phyloP scores from a whole-genome alignment of 2,797 vertebrate species.

The Trematomus bernacchii region DNA sequence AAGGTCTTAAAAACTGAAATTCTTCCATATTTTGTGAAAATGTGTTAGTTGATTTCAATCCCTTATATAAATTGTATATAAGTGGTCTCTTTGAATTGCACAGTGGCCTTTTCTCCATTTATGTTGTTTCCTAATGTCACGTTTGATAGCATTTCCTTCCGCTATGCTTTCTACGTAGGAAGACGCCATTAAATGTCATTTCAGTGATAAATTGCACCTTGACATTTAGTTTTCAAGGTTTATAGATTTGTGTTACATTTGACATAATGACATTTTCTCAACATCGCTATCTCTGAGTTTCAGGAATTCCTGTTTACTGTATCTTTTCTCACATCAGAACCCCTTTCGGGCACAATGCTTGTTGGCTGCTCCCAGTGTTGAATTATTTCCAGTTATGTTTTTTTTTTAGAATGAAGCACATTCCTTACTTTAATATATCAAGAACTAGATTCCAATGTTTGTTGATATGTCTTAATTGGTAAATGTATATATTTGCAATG shows the following conservation, averaged over 20 bases:
- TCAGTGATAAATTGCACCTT: conserved; percentile 3
- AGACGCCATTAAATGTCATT: background rate
- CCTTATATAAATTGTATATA: background rate
- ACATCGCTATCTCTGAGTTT: background rate
- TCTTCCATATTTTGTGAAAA: background rate
- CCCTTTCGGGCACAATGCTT: conserved; percentile 11
- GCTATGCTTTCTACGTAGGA: background rate
- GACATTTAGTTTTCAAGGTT: background rate
- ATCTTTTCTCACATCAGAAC: conserved; percentile 8
- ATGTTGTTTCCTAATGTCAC: conserved; percentile 7
- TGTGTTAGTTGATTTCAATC: too few relatives aligned
- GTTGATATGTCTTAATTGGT: background rate
- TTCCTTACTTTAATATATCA: background rate
- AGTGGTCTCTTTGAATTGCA: background rate
- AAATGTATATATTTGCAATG: conserved; percentile 41
- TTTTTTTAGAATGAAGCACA: background rate
- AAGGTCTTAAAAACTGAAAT: background rate
- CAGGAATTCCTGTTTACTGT: conserved; percentile 5
- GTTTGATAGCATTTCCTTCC: background rate
- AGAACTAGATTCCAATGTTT: background rate
- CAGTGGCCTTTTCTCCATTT: background rate
- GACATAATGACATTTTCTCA: conserved; percentile 31
- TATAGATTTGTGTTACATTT: conserved; percentile 17
- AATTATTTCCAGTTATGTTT: background rate
- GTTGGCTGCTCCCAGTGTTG: background rate